phyloP scores from a whole-genome alignment of 2,797 vertebrate species.

The Pelochelys cantorii region DNA sequence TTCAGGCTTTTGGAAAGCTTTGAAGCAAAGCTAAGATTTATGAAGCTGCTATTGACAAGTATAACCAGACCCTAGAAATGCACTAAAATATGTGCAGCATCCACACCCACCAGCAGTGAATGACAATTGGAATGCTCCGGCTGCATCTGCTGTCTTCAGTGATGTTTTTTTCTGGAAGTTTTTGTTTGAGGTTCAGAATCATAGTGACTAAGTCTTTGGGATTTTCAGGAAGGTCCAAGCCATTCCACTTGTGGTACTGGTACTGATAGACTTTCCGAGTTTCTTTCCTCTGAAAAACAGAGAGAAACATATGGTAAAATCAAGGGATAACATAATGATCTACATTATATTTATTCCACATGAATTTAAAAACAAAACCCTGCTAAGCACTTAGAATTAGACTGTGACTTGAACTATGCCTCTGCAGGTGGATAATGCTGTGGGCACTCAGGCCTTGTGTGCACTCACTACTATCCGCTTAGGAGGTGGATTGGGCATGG shows the following conservation, averaged over 20 bases:
- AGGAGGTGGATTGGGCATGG: background rate
- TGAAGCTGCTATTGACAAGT: background rate
- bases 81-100: background rate
- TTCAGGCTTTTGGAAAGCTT: background rate
- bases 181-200: constrained; percentile 84
- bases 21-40: background rate
- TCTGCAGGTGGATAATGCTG: background rate
- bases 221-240: constrained; percentile 82
- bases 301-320: background rate
- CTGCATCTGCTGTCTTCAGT: constrained; percentile 61
- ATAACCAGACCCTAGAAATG: background rate
- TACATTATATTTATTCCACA: background rate
- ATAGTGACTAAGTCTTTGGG: constrained; percentile 85
- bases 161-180: constrained; percentile 58
- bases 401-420: background rate
- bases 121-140: constrained; percentile 76
- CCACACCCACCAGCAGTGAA: constrained; percentile 90
- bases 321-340: background rate
- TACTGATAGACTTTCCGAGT: constrained; percentile 86
- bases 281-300: constrained; percentile 88
- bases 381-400: background rate
- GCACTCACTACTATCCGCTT: background rate
- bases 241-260: constrained; percentile 89
- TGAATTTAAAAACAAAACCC: background rate
- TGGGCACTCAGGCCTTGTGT: background rate